Percentiles rank a stretch among this genome's conserved stretches.
phyloP scores from a whole-genome alignment of 2,797 vertebrate species.

The Vireo griseus region DNA sequence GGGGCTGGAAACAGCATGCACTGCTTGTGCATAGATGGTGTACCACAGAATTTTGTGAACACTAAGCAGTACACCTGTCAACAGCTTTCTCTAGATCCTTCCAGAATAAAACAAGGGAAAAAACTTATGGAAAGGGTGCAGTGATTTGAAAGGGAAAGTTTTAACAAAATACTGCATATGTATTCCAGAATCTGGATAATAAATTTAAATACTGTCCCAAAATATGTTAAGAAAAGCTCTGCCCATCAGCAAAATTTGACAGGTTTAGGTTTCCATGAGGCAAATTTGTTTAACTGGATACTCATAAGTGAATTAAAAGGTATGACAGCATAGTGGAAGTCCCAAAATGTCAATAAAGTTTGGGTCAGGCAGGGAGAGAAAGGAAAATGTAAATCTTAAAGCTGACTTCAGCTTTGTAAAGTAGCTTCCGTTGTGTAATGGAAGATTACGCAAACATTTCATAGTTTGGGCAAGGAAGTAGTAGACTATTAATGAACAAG shows the following conservation, averaged over 20 bases:
- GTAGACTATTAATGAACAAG: not conserved
- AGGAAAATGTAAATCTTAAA: not conserved
- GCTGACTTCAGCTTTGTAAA: not conserved
- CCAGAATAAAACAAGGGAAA: not conserved
- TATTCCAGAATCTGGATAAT: not conserved
- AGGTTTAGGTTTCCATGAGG: not conserved
- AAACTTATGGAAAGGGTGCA: not conserved
- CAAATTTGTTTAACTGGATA: not conserved
- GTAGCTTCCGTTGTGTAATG: not conserved
- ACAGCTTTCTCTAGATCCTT: not conserved
- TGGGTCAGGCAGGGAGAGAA: not conserved
- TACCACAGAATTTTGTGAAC: not conserved
- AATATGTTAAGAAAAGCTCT: not conserved
- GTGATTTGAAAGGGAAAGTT: not conserved
- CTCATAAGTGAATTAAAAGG: not conserved
- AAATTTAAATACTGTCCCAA: not conserved
- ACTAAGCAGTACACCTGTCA: not conserved
- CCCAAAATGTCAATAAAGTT: not conserved
- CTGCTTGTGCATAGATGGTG: accelerated
- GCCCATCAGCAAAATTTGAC: not conserved
- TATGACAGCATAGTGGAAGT: not conserved
- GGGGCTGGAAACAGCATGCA: not conserved
- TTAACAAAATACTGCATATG: not conserved
- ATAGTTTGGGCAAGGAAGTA: not conserved
- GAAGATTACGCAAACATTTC: not conserved